These are phyloP conservation scores for Operophtera brumata DNA, from an alignment of 2,888 invertebrate genomes.

Conservation along the genomic window DNA sequence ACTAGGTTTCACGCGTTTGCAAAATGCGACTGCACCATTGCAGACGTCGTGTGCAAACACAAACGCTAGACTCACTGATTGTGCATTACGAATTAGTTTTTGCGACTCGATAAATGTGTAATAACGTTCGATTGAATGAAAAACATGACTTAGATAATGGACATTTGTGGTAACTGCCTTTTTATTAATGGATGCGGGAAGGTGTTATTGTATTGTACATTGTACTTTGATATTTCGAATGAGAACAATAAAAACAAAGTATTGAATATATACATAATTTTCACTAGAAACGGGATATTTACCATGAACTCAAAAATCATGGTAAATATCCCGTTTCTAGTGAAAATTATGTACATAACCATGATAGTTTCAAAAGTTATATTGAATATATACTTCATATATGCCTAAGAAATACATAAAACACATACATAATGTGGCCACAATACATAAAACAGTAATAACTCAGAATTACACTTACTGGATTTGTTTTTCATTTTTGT, in stretches of 20 bases:
- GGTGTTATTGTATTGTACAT: conserved; percentile 17
- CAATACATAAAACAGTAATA: no score
- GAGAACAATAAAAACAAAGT: neutral
- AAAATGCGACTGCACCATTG: neutral
- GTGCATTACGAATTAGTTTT: conserved; percentile 52
- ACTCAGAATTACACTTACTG: no score
- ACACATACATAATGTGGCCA: no score
- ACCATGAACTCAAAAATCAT: no score
- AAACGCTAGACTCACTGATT: conserved; percentile 51
- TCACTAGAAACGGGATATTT: no score
- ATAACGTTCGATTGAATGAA: conserved; percentile 22
- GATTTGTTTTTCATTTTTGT: no score
- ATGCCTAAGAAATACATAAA: no score
- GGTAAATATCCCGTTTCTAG: no score
- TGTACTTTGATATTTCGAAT: conserved; percentile 12
- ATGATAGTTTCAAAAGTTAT: no score
- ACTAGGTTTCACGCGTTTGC: no score
- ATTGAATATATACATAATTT: neutral
- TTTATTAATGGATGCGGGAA: conserved; percentile 17
- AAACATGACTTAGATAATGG: conserved; percentile 34
- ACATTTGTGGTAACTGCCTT: conserved; percentile 27
- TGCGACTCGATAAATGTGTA: conserved; percentile 54
- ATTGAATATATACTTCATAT: no score
- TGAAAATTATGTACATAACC: no score
- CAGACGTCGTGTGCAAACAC: conserved; percentile 8